Base-by-base conservation (phyloP, 2,113 vertebrate species). In the Lepisosteus osseus region DNA sequence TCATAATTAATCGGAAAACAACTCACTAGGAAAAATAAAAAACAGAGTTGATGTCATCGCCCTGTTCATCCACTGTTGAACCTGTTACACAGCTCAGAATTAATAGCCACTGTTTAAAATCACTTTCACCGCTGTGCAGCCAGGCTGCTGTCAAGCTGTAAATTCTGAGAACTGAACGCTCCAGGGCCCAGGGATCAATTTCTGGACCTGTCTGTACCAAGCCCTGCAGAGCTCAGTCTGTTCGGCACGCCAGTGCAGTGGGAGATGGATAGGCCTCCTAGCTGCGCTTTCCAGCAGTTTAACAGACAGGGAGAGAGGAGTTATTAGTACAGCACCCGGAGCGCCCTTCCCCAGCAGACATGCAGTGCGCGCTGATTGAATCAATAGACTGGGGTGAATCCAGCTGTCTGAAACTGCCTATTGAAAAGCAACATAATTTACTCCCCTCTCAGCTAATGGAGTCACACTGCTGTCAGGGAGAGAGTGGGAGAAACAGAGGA, bases 371-470 rank as follows among this genome's bases (percentile, higher is more conserved):
- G 71, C 68, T 71, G 83, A 83, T 77, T 78, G 74, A 86, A 88
- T 90, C 87, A 17, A 90, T 90, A 77, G 77, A 80, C 69, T 74
- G 71, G 61, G 55, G 74, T 74, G 71, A 75, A 84, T 83, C 78
- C 67, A 51, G 76, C 85, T 55, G 47, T 55, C 75, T 74, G 78
- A 88, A 79, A 77, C 83, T 80, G 83, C 81, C 82, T 83, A 83
- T 78, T 55, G 51, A 77, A 70, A 78, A 70, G 76, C 75, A 73
- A 73, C 71, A 79, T 88, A 87, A 88, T 86, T 89, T 87, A 86
- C 80, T 79, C 73, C 72, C 74, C 81, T 83, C 80, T 82, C 69
- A 73, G 78, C 81, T 90, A 89, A 88, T 88, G 82, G 86, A 89
- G 81, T 87, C 86, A 78, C 76, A 82, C 83, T 79, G 79, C 81